Percentiles rank a stretch among this genome's conserved stretches.
Conservation (phyloP, 1,140 invertebrate genomes). For the Doryteuthis pealeii region DNA sequence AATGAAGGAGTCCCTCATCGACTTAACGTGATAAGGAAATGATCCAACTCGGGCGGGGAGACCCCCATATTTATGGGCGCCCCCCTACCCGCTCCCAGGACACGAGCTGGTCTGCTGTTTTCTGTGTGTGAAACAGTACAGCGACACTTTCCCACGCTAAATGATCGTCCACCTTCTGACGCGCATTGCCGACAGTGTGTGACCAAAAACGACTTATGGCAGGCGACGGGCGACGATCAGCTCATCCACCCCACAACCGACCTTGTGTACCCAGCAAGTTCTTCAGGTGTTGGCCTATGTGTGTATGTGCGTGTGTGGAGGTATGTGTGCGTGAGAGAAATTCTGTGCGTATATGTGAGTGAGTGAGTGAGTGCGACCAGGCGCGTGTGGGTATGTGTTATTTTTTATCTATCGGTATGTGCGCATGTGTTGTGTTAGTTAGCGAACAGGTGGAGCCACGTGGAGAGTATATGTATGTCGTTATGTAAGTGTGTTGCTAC, state of each 20-base stretch:
- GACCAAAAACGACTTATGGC: not conserved
- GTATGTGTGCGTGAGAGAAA: too few species aligned
- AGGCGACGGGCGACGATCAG: not conserved
- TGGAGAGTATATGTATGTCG: too few species aligned
- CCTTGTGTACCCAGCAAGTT: not conserved
- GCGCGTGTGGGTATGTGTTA: not conserved
- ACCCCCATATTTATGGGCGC: not conserved
- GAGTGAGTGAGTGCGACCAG: too few species aligned
- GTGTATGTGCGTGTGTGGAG: not conserved
- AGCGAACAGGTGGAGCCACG: too few species aligned
- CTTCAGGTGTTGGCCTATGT: not conserved
- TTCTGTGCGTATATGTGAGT: not conserved
- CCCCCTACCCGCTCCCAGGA: not conserved
- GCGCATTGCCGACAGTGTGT: constrained; percentile 1
- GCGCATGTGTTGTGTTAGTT: too few species aligned
- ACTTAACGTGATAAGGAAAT: not conserved
- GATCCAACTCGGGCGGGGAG: not conserved
- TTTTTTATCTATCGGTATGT: too few species aligned
- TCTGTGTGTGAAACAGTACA: not conserved
- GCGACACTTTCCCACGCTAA: not conserved
- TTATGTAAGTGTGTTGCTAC: too few species aligned
- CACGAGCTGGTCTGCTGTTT: not conserved
- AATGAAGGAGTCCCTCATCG: not conserved
- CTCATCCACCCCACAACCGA: not conserved
- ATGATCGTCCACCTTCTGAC: not conserved